phyloP scores from a whole-genome alignment of 2,888 invertebrate species.

The Ptychoptera contaminata region DNA sequence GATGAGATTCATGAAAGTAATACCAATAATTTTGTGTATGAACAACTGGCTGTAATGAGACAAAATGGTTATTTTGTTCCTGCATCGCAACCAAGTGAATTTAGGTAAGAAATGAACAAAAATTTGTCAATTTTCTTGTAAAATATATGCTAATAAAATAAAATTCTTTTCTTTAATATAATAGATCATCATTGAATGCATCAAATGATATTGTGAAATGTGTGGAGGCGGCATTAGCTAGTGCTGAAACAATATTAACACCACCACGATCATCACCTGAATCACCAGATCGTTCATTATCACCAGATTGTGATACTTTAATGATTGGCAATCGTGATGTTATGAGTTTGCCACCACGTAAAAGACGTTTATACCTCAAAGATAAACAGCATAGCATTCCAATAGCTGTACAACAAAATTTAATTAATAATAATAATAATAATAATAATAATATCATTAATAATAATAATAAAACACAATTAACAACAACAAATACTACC shows the following conservation, averaged over 20 bases:
- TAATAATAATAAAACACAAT: neutral
- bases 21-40: conserved; percentile 12
- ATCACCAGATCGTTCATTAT: conserved; percentile 33
- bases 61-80: conserved; percentile 19
- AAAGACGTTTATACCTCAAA: conserved; percentile 62
- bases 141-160: neutral
- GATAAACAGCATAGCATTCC: conserved; percentile 32
- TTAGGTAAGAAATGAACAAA: conserved; percentile 23
- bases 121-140: neutral
- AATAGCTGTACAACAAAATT: too few species aligned
- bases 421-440: conserved; percentile 21
- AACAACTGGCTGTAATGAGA: conserved; percentile 14
- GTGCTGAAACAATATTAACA: conserved; percentile 34
- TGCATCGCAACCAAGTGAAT: conserved; percentile 26
- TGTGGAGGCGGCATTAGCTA: conserved; percentile 46
- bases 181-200: conserved; percentile 24
- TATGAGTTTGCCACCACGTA: conserved; percentile 57
- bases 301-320: conserved; percentile 37
- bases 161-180: conserved; percentile 5
- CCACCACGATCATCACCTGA: conserved; percentile 43
- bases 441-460: conserved; percentile 6
- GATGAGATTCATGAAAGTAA: too few species aligned
- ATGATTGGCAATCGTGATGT: conserved; percentile 38
- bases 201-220: conserved; percentile 41
- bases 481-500: neutral